Evolutionary conservation across 2,797 vertebrate genomes (phyloP).

Genomic region (Selene dorsalis): DNA sequence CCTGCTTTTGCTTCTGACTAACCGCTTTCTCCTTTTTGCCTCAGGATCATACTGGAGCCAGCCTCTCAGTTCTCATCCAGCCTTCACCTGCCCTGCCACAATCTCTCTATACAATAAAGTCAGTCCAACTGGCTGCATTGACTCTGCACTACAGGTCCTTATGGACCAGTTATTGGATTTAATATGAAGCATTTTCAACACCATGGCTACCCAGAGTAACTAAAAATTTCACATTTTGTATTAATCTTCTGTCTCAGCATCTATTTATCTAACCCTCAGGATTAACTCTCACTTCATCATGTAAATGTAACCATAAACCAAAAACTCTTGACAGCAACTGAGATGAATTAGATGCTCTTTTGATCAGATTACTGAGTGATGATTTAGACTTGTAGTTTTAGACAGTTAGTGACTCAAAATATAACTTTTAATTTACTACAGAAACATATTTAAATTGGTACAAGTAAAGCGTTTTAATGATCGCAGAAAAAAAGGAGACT

Average conservation of each 20-base stretch:
- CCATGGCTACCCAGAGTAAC: neutral
- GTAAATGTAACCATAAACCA: conserved; percentile 11
- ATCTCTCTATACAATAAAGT: too few relatives aligned
- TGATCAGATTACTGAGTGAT: conserved; percentile 51
- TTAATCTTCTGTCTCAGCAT: neutral
- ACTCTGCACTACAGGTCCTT: too few relatives aligned
- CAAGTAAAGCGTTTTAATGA: conserved; percentile 2
- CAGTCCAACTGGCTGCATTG: too few relatives aligned
- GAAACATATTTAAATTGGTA: conserved; percentile 4
- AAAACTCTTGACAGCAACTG: conserved; percentile 42
- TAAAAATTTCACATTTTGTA: neutral
- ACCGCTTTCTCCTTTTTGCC: neutral
- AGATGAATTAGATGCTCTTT: conserved; percentile 47
- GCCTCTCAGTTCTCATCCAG: neutral
- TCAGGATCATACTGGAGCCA: neutral
- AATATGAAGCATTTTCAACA: neutral
- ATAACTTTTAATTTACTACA: conserved; percentile 4
- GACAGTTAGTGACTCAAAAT: conserved; percentile 19
- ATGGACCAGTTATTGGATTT: neutral
- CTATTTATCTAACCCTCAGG: neutral
- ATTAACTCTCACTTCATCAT: conserved; percentile 11
- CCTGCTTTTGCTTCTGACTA: neutral
- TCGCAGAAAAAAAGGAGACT: neutral
- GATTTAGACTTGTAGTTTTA: conserved; percentile 12
- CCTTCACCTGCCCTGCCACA: neutral